A percentile compares a stretch with the other conserved stretches of the same genome.
phyloP scores from a whole-genome alignment of 1,140 invertebrate species.

The Zaprionus africanus region DNA sequence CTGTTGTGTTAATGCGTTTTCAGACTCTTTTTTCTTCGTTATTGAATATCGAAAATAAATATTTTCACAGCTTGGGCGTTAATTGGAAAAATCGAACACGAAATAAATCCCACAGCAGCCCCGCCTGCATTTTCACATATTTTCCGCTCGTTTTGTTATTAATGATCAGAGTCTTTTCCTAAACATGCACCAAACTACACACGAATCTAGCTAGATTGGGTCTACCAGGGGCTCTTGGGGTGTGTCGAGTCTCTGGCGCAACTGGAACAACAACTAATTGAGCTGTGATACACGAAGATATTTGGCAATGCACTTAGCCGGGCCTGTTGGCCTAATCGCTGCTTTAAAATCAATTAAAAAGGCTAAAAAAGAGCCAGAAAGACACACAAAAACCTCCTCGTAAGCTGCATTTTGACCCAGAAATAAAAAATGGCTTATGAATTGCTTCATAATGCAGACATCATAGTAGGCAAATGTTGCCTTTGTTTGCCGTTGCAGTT shows the following conservation, averaged over 20 bases:
- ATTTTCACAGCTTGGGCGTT: slow-evolving; percentile 54
- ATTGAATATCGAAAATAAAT: slow-evolving; percentile 40
- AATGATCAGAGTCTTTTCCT: slow-evolving; percentile 1
- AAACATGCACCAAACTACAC: background rate
- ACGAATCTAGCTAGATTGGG: slow-evolving; percentile 2
- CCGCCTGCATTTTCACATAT: background rate
- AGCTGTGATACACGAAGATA: slow-evolving; percentile 20
- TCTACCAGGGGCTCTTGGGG: background rate
- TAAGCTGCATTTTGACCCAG: slow-evolving; percentile 45
- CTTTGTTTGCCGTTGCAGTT: slow-evolving; percentile 17
- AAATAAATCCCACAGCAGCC: slow-evolving; percentile 7
- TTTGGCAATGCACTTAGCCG: slow-evolving; percentile 28
- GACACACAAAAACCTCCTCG: slow-evolving; percentile 1
- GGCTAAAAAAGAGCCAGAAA: background rate
- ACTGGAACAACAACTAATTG: slow-evolving; percentile 33
- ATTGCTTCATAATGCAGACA: slow-evolving; percentile 31
- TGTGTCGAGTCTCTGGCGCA: slow-evolving; percentile 14
- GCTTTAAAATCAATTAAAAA: slow-evolving; percentile 48
- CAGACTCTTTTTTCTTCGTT: slow-evolving; percentile 28
- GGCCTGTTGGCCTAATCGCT: slow-evolving; percentile 16
- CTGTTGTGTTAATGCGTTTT: slow-evolving; percentile 34
- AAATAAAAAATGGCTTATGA: slow-evolving; percentile 30
- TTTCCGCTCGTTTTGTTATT: slow-evolving; percentile 1
- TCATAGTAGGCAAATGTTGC: slow-evolving; percentile 20
- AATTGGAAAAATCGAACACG: slow-evolving; percentile 43